These are phyloP conservation scores for Noturus placidus DNA, from an alignment of 2,113 vertebrate genomes.

Conservation along the genomic window DNA sequence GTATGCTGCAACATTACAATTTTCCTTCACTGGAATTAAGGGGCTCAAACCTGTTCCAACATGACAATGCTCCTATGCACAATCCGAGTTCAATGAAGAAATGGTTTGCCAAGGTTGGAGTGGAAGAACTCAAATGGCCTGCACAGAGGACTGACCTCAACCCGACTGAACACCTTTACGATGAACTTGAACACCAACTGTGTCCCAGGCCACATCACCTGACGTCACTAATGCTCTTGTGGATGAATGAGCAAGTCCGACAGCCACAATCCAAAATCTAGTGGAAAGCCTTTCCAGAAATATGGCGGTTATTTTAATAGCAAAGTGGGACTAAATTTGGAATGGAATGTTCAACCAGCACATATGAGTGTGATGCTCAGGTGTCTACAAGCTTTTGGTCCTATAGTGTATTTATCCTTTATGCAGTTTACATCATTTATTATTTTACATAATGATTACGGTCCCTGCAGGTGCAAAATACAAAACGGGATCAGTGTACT, in stretches of 20 bases:
- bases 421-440: not conserved
- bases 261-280: not conserved
- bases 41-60: not conserved
- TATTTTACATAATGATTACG: not conserved
- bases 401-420: not conserved
- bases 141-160: not conserved
- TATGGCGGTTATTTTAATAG: not conserved
- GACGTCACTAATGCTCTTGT: not conserved
- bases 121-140: not conserved
- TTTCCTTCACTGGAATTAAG: not conserved
- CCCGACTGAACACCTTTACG: not conserved
- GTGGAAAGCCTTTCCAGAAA: not conserved
- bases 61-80: not conserved
- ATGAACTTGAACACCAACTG: not conserved
- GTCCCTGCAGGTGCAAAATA: not conserved
- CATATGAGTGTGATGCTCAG: not conserved
- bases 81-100: not conserved
- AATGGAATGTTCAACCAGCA: not conserved
- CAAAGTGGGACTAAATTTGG: not conserved
- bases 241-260: not conserved
- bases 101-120: not conserved
- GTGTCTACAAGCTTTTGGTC: not conserved
- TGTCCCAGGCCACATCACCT: not conserved
- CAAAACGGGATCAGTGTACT: not conserved
- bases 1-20: not conserved